Evolutionary conservation across 2,888 invertebrate genomes (phyloP).

Genomic region (Caenorhabditis imperialis): DNA sequence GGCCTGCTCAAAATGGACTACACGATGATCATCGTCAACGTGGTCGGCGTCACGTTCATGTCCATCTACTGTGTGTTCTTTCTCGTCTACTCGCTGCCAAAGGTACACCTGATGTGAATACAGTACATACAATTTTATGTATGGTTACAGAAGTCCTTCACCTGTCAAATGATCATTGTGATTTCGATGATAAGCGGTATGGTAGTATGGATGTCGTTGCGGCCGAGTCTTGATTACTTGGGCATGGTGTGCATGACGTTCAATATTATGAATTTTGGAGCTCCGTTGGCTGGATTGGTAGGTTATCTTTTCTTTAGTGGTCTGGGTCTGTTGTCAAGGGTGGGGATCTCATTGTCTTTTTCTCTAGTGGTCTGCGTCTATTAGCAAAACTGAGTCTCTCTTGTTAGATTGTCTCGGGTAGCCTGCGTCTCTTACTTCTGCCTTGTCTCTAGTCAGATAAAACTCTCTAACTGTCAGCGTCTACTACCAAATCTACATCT

Average conservation of each 20-base stretch:
- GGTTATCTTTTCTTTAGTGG: too few species aligned
- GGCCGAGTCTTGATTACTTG: slow-evolving; percentile 81
- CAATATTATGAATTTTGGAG: slow-evolving; percentile 87
- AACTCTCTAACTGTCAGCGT: too few species aligned
- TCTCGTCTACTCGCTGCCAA: slow-evolving; percentile 85
- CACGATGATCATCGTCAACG: slow-evolving; percentile 86
- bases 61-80: slow-evolving; percentile 84
- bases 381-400: too few species aligned
- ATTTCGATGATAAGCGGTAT: slow-evolving; percentile 81
- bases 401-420: too few species aligned
- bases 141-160: slow-evolving; percentile 57
- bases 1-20: slow-evolving; percentile 85
- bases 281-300: slow-evolving; percentile 87
- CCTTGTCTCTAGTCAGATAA: too few species aligned
- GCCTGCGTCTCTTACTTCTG: too few species aligned
- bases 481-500: too few species aligned
- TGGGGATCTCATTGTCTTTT: too few species aligned
- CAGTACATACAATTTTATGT: too few species aligned
- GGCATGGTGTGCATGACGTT: slow-evolving; percentile 84
- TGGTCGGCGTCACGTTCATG: slow-evolving; percentile 85
- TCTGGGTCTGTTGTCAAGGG: too few species aligned
- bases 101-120: slow-evolving; percentile 79
- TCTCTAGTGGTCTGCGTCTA: too few species aligned
- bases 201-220: slow-evolving; percentile 79
- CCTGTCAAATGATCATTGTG: slow-evolving; percentile 73